Conservation (phyloP, 2,797 vertebrate genomes). For the Melanogrammus aeglefinus region DNA sequence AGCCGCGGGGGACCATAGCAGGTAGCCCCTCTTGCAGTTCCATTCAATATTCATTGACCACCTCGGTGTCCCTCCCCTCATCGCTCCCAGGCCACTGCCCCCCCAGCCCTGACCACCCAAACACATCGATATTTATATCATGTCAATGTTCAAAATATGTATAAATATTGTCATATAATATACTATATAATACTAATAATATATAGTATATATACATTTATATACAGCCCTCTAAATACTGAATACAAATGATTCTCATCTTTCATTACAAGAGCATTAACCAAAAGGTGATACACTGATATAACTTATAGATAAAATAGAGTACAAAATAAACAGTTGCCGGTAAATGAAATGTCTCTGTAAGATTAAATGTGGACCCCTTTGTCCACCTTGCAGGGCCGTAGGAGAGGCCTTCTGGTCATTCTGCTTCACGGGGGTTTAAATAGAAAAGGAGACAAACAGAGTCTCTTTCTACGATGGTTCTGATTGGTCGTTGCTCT, state of each 20-base stretch:
- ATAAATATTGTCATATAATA: too few species aligned
- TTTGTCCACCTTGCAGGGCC: background rate
- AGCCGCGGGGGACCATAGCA: background rate
- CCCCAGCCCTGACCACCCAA: background rate
- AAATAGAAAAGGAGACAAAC: background rate
- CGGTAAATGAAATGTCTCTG: background rate
- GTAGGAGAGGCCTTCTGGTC: background rate
- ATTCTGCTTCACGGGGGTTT: background rate
- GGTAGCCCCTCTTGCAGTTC: background rate
- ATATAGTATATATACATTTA: background rate
- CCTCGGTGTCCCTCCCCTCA: background rate
- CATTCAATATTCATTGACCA: background rate
- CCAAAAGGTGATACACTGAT: background rate
- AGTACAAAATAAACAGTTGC: background rate
- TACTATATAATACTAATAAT: background rate
- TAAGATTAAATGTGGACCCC: background rate
- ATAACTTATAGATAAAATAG: background rate
- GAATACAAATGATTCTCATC: background rate
- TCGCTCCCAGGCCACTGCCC: background rate
- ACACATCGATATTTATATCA: background rate
- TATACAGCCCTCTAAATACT: background rate
- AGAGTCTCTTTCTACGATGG: background rate
- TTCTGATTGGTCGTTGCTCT: background rate
- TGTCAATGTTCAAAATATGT: background rate
- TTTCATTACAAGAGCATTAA: background rate